Evolutionary conservation across 2,888 invertebrate species (phyloP).

Genomic region (Microctonus brassicae): DNA sequence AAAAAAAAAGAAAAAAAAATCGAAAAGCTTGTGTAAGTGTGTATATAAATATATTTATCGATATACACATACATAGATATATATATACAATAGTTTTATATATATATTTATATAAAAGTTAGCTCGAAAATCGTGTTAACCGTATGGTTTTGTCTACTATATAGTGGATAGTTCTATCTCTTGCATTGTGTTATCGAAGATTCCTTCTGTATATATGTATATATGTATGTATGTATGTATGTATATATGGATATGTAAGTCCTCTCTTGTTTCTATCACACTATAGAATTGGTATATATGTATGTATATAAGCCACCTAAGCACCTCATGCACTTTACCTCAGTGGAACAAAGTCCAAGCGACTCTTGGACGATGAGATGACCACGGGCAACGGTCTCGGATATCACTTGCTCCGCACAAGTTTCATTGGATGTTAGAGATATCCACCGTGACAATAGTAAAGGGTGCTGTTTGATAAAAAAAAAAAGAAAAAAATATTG

Average conservation of each 20-base stretch:
- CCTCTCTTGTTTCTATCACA: neutral
- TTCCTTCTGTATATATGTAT: conserved; percentile 1
- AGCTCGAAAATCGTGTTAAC: conserved; percentile 36
- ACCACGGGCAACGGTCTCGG: conserved; percentile 28
- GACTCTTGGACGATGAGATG: conserved; percentile 1
- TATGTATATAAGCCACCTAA: conserved; percentile 11
- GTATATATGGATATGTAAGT: neutral
- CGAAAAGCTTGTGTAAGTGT: too few relatives aligned
- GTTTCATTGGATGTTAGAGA: conserved; percentile 27
- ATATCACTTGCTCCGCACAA: conserved; percentile 42
- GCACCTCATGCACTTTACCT: conserved; percentile 24
- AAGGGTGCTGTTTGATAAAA: neutral
- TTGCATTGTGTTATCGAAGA: conserved; percentile 30
- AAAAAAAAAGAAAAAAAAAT: too few relatives aligned
- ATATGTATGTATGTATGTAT: conserved; percentile 4
- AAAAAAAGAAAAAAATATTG: neutral
- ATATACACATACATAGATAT: too few relatives aligned
- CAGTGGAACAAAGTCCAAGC: conserved; percentile 32
- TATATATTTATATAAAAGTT: conserved; percentile 6
- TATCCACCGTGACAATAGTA: neutral
- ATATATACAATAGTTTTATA: too few relatives aligned
- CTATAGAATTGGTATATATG: neutral
- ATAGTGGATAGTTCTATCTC: conserved; percentile 18
- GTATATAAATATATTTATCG: too few relatives aligned
- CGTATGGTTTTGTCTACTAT: conserved; percentile 28